Percentiles rank a stretch among this genome's conserved stretches.
These are phyloP conservation scores for Rhea pennata DNA, from an alignment of 2,113 vertebrate species.

Conservation along the genomic window DNA sequence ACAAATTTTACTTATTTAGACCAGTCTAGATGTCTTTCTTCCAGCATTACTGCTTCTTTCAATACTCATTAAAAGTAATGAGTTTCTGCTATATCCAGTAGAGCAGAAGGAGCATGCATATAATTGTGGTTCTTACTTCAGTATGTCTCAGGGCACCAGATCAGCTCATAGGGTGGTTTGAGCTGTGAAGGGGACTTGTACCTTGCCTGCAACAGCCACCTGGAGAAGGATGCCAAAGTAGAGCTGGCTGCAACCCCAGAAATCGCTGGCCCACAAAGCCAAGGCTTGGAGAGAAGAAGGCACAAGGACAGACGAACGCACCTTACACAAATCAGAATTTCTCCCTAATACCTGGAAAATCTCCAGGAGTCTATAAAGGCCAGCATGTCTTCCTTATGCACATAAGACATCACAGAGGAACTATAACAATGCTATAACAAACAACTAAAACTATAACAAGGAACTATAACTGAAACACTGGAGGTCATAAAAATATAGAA, in stretches of 20 bases:
- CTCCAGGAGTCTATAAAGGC: not conserved
- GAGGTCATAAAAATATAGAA: not conserved
- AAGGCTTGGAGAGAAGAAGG: not conserved
- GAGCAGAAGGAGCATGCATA: fast-evolving
- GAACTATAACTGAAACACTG: not conserved
- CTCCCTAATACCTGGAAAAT: not conserved
- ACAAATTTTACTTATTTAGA: not conserved
- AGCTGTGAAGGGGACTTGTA: not conserved
- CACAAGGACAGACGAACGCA: not conserved
- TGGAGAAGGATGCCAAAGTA: not conserved
- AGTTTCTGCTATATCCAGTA: not conserved
- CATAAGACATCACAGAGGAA: not conserved
- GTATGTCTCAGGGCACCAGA: not conserved
- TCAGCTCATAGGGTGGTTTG: not conserved
- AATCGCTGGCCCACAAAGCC: not conserved
- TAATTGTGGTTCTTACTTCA: not conserved
- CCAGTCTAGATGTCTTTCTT: not conserved
- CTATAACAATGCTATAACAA: not conserved
- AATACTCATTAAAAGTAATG: fast-evolving
- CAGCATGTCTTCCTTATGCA: not conserved
- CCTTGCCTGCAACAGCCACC: not conserved
- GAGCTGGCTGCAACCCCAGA: not conserved
- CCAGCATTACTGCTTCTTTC: not conserved
- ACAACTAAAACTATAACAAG: no score
- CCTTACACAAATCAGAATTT: not conserved